These are phyloP conservation scores for Sphenopsis melanotis DNA, from an alignment of 2,797 vertebrate species.

Conservation along the genomic window DNA sequence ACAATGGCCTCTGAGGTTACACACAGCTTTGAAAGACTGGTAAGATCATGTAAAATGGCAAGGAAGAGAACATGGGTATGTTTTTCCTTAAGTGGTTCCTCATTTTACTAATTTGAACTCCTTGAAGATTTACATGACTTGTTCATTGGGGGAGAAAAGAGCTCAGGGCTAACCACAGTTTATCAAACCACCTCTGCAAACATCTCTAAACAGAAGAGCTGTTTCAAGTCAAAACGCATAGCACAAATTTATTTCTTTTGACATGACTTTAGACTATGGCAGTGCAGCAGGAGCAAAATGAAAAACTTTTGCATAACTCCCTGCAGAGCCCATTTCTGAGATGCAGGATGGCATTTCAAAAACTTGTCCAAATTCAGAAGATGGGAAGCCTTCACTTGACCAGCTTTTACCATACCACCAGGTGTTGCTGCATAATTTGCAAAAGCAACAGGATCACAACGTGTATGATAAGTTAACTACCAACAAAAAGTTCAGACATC, in stretches of 20 bases:
- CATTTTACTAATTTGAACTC: neutral
- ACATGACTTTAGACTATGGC: neutral
- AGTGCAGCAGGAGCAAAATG: conserved; percentile 5
- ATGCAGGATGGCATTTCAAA: neutral
- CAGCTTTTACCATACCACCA: neutral
- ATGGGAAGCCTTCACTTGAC: neutral
- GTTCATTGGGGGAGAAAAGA: neutral
- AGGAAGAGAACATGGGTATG: neutral
- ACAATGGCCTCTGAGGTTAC: neutral
- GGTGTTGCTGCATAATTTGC: neutral
- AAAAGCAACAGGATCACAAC: neutral
- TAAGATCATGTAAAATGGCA: neutral
- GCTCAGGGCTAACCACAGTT: neutral
- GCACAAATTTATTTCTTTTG: neutral
- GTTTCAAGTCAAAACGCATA: conserved; percentile 3
- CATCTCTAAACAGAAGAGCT: neutral
- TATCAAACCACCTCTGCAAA: neutral
- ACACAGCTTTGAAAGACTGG: neutral
- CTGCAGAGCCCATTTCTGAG: conserved; percentile 5
- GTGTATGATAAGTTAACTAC: neutral
- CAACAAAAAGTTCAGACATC: neutral
- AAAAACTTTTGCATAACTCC: conserved; percentile 7
- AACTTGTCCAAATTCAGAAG: conserved; percentile 1
- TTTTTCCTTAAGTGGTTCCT: neutral
- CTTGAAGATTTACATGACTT: neutral